Evolutionary conservation across 2,113 vertebrate genomes (phyloP).

Genomic region (Plotosus lineatus): DNA sequence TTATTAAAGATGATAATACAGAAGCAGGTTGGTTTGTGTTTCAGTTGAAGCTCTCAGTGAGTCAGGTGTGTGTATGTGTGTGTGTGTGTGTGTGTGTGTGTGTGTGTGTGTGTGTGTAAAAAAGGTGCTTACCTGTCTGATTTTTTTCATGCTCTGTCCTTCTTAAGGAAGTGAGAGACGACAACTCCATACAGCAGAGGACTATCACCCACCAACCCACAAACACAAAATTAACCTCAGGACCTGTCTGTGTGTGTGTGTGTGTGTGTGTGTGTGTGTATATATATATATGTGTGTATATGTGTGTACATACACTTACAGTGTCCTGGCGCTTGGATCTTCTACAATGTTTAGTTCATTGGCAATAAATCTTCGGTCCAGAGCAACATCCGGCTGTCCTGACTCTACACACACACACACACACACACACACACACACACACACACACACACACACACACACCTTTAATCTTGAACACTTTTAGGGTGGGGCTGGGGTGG

Average conservation of each 20-base stretch:
- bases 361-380: conserved; percentile 90
- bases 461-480: too few relatives aligned
- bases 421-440: conserved; percentile 33
- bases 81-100: neutral
- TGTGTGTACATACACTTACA: conserved; percentile 75
- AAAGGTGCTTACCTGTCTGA: neutral
- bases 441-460: conserved; percentile 20
- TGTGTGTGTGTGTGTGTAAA: neutral
- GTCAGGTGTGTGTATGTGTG: neutral
- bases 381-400: conserved; percentile 82
- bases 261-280: conserved; percentile 5
- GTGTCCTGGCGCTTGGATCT: conserved; percentile 78
- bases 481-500: too few relatives aligned
- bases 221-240: neutral
- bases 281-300: neutral
- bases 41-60: neutral
- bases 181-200: conserved; percentile 91
- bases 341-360: conserved; percentile 85
- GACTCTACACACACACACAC: conserved; percentile 76
- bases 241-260: neutral
- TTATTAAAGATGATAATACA: neutral
- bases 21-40: neutral
- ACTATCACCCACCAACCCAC: conserved; percentile 64
- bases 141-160: conserved; percentile 56
- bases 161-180: conserved; percentile 81